Percentiles rank a stretch among this genome's conserved stretches.
These are phyloP conservation scores for Aphodius granarius DNA, from an alignment of 2,888 invertebrate genomes.

Conservation along the genomic window DNA sequence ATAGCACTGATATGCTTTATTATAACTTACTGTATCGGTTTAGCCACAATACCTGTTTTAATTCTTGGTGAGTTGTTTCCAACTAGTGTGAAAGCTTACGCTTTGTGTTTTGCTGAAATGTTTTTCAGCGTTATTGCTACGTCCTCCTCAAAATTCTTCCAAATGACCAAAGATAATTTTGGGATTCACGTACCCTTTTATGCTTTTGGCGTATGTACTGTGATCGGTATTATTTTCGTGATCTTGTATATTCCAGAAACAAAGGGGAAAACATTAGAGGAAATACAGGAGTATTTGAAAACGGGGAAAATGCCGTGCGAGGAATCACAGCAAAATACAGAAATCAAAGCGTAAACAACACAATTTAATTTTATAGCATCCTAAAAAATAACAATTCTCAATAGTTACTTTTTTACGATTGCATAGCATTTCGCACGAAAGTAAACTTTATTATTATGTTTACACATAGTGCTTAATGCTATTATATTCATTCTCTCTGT, in stretches of 20 bases:
- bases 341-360: not conserved
- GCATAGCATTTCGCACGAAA: not conserved
- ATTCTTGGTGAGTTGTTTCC: conserved; percentile 58
- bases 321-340: not conserved
- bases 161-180: conserved; percentile 57
- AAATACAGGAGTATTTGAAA: conserved; percentile 64
- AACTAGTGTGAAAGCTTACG: conserved; percentile 56
- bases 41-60: conserved; percentile 55
- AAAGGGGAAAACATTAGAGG: conserved; percentile 69
- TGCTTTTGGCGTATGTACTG: conserved; percentile 63
- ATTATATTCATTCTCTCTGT: not conserved
- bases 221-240: conserved; percentile 64
- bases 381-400: not conserved
- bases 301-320: conserved; percentile 46
- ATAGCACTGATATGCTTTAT: conserved; percentile 53
- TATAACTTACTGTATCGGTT: conserved; percentile 53
- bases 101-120: conserved; percentile 57
- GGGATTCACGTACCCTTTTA: conserved; percentile 68
- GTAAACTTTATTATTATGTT: not conserved
- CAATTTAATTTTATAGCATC: not conserved
- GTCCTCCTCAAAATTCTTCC: conserved; percentile 53
- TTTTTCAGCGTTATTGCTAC: conserved; percentile 54
- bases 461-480: not conserved
- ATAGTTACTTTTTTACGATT: no score
- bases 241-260: conserved; percentile 67